These are phyloP conservation scores for Lordiphosa fenestrarum DNA, from an alignment of 2,888 invertebrate species.

Conservation along the genomic window DNA sequence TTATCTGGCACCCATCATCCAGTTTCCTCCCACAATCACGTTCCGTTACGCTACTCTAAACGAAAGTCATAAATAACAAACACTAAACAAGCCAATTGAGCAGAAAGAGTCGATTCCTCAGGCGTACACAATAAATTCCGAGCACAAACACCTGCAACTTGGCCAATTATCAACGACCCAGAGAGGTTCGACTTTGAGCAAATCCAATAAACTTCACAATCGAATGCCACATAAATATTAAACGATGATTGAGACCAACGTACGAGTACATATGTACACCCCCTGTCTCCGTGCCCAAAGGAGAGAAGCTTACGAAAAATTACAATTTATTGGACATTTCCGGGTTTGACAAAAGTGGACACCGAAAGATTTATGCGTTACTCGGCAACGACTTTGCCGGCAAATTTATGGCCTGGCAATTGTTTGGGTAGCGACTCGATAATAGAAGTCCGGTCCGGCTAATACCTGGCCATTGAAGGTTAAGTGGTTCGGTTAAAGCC, in stretches of 20 bases:
- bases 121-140: conserved; percentile 53
- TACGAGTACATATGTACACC: conserved; percentile 8
- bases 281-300: conserved; percentile 6
- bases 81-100: conserved; percentile 70
- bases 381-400: conserved; percentile 49
- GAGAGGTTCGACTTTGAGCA: conserved; percentile 52
- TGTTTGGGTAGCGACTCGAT: conserved; percentile 5
- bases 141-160: conserved; percentile 66
- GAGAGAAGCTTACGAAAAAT: conserved; percentile 70
- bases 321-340: conserved; percentile 78
- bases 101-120: conserved; percentile 49
- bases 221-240: conserved; percentile 73
- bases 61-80: conserved; percentile 64
- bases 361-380: conserved; percentile 65
- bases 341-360: conserved; percentile 66
- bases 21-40: conserved; percentile 23
- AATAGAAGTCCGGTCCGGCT: too few relatives aligned
- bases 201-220: conserved; percentile 76
- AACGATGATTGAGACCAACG: conserved; percentile 72
- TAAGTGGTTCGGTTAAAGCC: conserved; percentile 21
- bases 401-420: conserved; percentile 52
- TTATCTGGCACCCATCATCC: conserved; percentile 2
- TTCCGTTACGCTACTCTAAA: conserved; percentile 28
- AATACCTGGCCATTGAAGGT: conserved; percentile 58
- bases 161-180: conserved; percentile 58